Percentiles rank a stretch among this genome's conserved stretches.
Evolutionary conservation across 1,140 invertebrate genomes (phyloP).

Genomic region (Lycorma delicatula): DNA sequence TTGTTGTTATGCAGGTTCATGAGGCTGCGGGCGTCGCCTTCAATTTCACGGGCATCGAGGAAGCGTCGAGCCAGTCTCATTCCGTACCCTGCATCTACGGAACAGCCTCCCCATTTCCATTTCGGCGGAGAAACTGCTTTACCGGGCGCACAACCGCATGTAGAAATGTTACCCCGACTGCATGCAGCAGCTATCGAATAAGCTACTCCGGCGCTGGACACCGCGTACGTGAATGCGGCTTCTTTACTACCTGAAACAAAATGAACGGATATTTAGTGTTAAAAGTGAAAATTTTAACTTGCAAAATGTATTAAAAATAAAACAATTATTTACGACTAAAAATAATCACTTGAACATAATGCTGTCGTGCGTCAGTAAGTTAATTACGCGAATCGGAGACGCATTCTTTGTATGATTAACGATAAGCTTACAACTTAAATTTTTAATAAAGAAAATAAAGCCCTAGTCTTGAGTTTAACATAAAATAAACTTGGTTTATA

Average conservation of each 20-base stretch:
- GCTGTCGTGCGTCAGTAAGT: no score
- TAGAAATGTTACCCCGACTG: constrained; percentile 75
- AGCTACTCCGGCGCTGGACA: constrained; percentile 81
- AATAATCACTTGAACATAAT: no score
- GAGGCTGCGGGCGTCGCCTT: constrained; percentile 71
- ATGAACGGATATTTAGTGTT: constrained; percentile 1
- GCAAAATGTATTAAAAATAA: no score
- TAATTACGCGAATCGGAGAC: no score
- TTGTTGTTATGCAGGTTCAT: constrained; percentile 98
- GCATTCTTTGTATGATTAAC: no score
- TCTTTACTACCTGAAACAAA: constrained; percentile 70
- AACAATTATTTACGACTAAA: no score
- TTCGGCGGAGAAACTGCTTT: constrained; percentile 30
- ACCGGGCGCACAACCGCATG: constrained; percentile 69
- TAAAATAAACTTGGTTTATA: no score
- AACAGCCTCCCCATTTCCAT: constrained; percentile 86
- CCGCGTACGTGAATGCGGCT: constrained; percentile 85
- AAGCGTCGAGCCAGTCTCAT: constrained; percentile 70
- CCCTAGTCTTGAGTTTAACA: no score
- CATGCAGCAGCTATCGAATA: constrained; percentile 86
- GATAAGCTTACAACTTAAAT: no score
- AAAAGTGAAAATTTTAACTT: not conserved
- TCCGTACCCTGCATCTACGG: constrained; percentile 68
- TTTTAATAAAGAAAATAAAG: no score
- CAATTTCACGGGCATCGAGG: constrained; percentile 73